Conservation (phyloP, 2,113 vertebrate species). For the Perca schrenkii region DNA sequence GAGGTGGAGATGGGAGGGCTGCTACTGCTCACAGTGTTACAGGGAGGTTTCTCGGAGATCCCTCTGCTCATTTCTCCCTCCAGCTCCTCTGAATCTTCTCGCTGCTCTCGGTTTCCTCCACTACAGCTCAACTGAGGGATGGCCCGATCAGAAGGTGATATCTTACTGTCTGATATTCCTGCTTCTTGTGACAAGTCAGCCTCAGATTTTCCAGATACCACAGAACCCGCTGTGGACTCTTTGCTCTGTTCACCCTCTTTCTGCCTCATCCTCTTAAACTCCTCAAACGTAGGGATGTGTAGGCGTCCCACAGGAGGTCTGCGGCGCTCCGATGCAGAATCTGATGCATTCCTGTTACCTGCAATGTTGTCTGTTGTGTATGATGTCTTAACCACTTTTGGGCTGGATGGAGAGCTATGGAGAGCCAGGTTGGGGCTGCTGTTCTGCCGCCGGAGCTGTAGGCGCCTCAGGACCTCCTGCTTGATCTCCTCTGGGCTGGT, state of each 20-base stretch:
- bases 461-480: conserved; percentile 86
- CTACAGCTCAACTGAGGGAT: background rate
- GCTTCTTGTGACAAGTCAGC: background rate
- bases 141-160: background rate
- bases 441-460: conserved; percentile 88
- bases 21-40: background rate
- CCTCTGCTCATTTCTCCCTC: conserved; percentile 5
- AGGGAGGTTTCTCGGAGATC: conserved; percentile 22
- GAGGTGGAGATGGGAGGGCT: conserved; percentile 1
- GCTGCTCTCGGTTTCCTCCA: background rate
- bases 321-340: conserved; percentile 66
- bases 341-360: conserved; percentile 37
- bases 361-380: conserved; percentile 82
- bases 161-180: conserved; percentile 4
- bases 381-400: conserved; percentile 71
- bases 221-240: conserved; percentile 35
- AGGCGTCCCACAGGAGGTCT: conserved; percentile 78
- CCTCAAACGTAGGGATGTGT: conserved; percentile 91
- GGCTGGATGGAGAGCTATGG: conserved; percentile 59
- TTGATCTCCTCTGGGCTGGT: conserved; percentile 89
- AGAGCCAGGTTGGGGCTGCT: conserved; percentile 87
- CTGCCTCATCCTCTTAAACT: conserved; percentile 91
- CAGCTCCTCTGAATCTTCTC: background rate
- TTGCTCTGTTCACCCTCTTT: conserved; percentile 68
- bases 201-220: conserved; percentile 22